Conservation (phyloP, 2,888 invertebrate species). For the Pyrrhosoma nymphula region DNA sequence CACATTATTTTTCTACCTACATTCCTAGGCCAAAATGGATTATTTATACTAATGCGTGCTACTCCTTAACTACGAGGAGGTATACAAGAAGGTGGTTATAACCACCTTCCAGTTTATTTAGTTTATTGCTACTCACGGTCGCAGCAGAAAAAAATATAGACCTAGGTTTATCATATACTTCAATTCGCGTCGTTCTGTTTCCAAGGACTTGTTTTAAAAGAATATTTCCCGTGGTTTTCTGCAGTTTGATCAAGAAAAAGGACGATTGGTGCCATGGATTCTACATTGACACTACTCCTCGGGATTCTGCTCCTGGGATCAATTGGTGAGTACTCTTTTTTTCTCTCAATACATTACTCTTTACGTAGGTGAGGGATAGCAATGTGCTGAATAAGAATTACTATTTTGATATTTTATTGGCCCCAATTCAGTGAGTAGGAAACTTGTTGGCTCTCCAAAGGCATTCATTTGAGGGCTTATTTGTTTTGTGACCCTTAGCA, state of each 20-base stretch:
- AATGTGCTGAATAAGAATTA: no score
- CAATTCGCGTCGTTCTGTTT: background rate
- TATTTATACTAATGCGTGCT: background rate
- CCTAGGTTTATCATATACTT: background rate
- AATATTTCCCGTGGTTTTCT: constrained; percentile 50
- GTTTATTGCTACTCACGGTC: background rate
- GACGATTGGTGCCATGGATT: constrained; percentile 45
- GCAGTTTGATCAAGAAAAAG: constrained; percentile 45
- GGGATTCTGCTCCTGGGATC: constrained; percentile 47
- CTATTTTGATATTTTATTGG: no score
- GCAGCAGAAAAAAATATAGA: background rate
- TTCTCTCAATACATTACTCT: background rate
- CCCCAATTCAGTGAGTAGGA: no score
- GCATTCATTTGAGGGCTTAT: no score
- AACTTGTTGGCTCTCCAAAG: no score
- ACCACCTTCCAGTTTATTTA: background rate
- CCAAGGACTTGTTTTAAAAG: constrained; percentile 17
- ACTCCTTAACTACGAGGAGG: background rate
- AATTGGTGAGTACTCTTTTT: constrained; percentile 1
- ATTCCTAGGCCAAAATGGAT: constrained; percentile 6
- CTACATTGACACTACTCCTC: constrained; percentile 34
- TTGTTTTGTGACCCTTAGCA: no score
- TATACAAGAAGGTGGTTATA: background rate
- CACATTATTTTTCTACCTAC: background rate
- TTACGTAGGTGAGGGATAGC: background rate